phyloP scores from a whole-genome alignment of 2,797 vertebrate species.

The Helarctos malayanus region DNA sequence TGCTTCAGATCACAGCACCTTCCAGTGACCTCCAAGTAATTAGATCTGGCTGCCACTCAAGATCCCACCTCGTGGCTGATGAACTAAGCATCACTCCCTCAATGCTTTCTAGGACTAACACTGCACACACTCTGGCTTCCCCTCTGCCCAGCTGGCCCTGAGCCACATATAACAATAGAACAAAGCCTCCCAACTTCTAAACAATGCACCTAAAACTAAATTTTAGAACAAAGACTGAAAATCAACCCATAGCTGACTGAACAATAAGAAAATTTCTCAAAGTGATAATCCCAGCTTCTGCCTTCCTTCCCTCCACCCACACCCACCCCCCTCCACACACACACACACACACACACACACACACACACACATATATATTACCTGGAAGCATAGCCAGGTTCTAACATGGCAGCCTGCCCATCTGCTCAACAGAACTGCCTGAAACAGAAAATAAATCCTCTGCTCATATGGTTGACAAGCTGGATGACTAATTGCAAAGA shows the following conservation, averaged over 20 bases:
- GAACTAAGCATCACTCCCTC: neutral
- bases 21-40: conserved; percentile 27
- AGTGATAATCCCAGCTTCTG: neutral
- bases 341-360: neutral
- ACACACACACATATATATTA: neutral
- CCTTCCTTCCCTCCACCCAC: too few relatives aligned
- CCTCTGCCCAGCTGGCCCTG: conserved; percentile 4
- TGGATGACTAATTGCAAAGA: conserved; percentile 74
- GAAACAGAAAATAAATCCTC: conserved; percentile 79
- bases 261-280: conserved; percentile 13
- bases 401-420: conserved; percentile 67
- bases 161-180: conserved; percentile 13
- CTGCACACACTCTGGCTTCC: neutral
- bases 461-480: conserved; percentile 67
- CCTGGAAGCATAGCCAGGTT: conserved; percentile 70
- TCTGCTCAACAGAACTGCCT: conserved; percentile 6
- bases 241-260: neutral
- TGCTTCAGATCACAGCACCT: neutral
- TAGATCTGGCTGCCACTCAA: conserved; percentile 38
- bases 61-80: neutral
- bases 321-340: neutral
- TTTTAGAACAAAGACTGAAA: conserved; percentile 33
- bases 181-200: conserved; percentile 18
- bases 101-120: conserved; percentile 51
- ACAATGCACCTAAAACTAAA: neutral